Evolutionary conservation across 2,888 invertebrate genomes (phyloP).

Genomic region (Epistrophe grossulariae): DNA sequence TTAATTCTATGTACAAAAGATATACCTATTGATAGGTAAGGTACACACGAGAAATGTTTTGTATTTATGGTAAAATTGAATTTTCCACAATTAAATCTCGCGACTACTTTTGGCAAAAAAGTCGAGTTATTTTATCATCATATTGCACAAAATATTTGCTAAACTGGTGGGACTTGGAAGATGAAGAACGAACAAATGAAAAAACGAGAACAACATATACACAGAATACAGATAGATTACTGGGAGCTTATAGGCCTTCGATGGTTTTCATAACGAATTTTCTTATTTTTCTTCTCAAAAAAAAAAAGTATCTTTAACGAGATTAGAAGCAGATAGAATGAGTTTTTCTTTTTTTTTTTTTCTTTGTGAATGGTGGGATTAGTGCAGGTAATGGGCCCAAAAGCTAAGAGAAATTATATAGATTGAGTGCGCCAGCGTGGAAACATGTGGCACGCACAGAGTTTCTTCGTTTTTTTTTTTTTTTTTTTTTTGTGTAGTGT

Average conservation of each 20-base stretch:
- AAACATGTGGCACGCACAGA: constrained; percentile 31
- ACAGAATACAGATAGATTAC: too few relatives aligned
- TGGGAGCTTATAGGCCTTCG: neutral
- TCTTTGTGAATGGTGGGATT: constrained; percentile 18
- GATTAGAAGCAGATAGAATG: neutral
- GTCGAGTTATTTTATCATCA: constrained; percentile 39
- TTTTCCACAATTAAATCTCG: constrained; percentile 69
- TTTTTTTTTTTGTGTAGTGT: constrained; percentile 20
- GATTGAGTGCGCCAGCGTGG: constrained; percentile 29
- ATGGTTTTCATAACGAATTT: constrained; percentile 2
- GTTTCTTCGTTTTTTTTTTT: neutral
- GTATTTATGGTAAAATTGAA: constrained; percentile 68
- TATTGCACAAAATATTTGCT: constrained; percentile 18
- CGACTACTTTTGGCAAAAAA: constrained; percentile 49
- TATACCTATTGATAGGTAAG: neutral
- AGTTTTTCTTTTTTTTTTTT: neutral
- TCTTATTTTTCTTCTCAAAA: neutral
- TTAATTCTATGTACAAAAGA: neutral
- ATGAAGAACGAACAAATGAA: neutral
- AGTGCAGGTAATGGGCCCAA: constrained; percentile 25
- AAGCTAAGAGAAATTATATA: constrained; percentile 12
- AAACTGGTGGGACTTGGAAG: constrained; percentile 4
- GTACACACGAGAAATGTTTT: constrained; percentile 11
- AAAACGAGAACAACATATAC: neutral
- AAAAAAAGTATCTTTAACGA: constrained; percentile 6